phyloP scores from a whole-genome alignment of 1,140 invertebrate species.

The Pristionchus pacificus region DNA sequence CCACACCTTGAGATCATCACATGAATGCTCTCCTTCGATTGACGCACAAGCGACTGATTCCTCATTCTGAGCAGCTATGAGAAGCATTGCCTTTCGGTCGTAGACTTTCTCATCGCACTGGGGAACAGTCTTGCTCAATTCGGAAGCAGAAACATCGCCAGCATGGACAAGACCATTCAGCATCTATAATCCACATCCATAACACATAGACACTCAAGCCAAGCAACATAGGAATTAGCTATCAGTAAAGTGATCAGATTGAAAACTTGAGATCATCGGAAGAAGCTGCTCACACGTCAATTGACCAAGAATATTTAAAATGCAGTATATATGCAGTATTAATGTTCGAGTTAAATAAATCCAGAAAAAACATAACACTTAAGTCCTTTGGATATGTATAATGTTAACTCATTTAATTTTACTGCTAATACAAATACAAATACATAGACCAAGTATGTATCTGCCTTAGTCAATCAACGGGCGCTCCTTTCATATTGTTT shows the following conservation, averaged over 20 bases:
- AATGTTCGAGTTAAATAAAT: no score
- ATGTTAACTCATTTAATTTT: no score
- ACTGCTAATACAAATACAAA: no score
- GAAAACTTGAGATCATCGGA: constrained; percentile 9
- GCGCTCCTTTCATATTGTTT: background rate
- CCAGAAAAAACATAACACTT: no score
- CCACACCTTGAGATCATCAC: background rate
- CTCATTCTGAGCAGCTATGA: constrained; percentile 15
- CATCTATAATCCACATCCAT: background rate
- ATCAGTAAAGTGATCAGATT: constrained; percentile 6
- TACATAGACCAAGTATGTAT: no score
- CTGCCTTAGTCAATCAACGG: no score
- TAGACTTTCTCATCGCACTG: background rate
- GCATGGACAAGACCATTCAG: background rate
- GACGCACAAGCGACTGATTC: background rate
- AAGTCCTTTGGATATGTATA: no score
- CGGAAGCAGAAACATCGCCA: background rate
- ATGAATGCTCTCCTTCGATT: background rate
- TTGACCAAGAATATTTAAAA: no score
- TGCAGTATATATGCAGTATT: no score
- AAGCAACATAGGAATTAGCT: no score
- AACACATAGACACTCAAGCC: no score
- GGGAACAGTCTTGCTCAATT: constrained; percentile 4
- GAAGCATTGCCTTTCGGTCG: constrained; percentile 8
- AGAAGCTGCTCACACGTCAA: no score